Percentiles rank a stretch among this genome's conserved stretches.
These are phyloP conservation scores for Champsocephalus gunnari DNA, from an alignment of 2,797 vertebrate species.

Conservation along the genomic window DNA sequence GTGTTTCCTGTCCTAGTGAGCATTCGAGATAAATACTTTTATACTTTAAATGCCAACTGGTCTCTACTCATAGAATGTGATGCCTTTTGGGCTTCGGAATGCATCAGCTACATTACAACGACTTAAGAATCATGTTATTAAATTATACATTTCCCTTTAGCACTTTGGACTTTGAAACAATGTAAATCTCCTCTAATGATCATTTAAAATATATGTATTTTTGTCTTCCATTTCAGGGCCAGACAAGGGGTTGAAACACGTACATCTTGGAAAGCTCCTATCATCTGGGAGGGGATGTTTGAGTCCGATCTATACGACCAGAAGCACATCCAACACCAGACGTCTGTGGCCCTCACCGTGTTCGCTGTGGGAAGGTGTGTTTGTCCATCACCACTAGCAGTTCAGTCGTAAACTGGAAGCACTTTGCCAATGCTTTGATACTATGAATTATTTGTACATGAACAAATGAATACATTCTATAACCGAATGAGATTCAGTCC, in stretches of 20 bases:
- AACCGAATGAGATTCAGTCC: neutral
- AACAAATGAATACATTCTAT: no score
- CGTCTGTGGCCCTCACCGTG: constrained; percentile 66
- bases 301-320: constrained; percentile 59
- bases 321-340: constrained; percentile 45
- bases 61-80: no score
- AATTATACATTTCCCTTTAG: no score
- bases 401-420: neutral
- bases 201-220: neutral
- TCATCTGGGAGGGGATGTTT: constrained; percentile 83
- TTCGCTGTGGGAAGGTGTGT: constrained; percentile 80
- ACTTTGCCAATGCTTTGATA: neutral
- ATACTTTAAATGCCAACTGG: no score
- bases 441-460: neutral
- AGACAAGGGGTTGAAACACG: constrained; percentile 71
- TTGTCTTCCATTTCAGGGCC: constrained; percentile 57
- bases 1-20: no score
- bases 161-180: no score
- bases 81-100: no score
- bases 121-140: no score
- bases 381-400: neutral
- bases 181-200: neutral
- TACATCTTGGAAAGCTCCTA: constrained; percentile 80
- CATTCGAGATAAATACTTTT: no score
- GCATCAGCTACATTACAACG: no score